Percentiles rank a stretch among this genome's conserved stretches.
Conservation (phyloP, 1,140 invertebrate species). For the Hylaeus volcanicus region DNA sequence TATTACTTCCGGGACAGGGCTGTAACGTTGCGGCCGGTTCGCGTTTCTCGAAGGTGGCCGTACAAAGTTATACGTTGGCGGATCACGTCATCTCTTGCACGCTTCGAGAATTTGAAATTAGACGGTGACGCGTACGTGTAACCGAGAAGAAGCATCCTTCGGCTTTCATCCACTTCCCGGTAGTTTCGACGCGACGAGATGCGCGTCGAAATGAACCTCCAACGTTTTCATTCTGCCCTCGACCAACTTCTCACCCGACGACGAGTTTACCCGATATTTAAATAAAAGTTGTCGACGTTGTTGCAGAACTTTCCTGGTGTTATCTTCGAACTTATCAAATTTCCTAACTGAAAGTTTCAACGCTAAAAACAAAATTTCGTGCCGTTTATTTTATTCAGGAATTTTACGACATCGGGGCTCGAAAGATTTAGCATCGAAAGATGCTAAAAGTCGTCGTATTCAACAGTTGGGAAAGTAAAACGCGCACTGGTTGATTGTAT, state of each 20-base stretch:
- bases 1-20: conserved; percentile 61
- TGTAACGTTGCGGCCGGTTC: conserved; percentile 19
- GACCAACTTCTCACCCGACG: neutral
- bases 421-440: too few relatives aligned
- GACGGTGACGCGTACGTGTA: conserved; percentile 8
- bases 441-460: too few relatives aligned
- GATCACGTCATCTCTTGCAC: conserved; percentile 23
- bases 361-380: too few relatives aligned
- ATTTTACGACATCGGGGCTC: too few relatives aligned
- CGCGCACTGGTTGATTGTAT: neutral
- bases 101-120: conserved; percentile 19
- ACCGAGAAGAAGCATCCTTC: neutral
- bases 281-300: too few relatives aligned
- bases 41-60: conserved; percentile 26
- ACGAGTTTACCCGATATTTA: neutral
- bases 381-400: too few relatives aligned
- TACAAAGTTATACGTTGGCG: conserved; percentile 30
- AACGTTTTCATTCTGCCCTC: neutral
- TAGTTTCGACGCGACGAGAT: neutral
- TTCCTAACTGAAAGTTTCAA: too few relatives aligned
- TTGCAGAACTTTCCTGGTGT: too few relatives aligned
- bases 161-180: neutral
- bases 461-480: neutral
- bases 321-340: too few relatives aligned
- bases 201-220: neutral